Conservation (phyloP, 2,113 vertebrate species). For the Gymnogyps californianus region DNA sequence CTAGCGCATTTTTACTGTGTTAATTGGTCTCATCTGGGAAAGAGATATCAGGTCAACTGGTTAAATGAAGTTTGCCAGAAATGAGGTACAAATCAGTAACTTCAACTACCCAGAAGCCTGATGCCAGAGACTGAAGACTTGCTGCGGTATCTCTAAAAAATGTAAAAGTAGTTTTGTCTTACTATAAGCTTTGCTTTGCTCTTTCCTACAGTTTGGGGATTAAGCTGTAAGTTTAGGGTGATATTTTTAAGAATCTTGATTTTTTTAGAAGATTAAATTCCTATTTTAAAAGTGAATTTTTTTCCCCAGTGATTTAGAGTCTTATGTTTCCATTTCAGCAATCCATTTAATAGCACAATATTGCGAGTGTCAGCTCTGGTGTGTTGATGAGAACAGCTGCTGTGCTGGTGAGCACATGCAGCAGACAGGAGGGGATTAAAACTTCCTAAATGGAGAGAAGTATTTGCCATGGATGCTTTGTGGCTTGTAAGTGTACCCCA, state of each 20-base stretch:
- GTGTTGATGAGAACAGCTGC: neutral
- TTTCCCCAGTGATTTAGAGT: neutral
- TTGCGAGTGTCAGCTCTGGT: accelerated
- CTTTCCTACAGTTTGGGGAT: neutral
- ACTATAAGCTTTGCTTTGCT: neutral
- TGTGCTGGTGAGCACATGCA: neutral
- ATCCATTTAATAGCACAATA: neutral
- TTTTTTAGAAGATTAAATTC: neutral
- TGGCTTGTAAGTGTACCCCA: neutral
- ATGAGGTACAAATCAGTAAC: neutral
- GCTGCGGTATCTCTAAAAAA: neutral
- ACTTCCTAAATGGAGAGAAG: neutral
- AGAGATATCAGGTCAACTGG: neutral
- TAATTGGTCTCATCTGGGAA: slow-evolving; percentile 51
- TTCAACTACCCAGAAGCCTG: neutral
- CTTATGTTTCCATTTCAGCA: neutral
- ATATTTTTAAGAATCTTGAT: neutral
- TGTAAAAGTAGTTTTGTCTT: neutral
- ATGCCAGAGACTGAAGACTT: neutral
- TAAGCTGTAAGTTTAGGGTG: neutral
- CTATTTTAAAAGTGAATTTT: neutral
- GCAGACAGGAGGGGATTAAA: neutral
- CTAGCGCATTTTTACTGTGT: slow-evolving; percentile 5
- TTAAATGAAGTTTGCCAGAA: slow-evolving; percentile 38
- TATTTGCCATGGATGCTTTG: neutral